Conservation (phyloP, 2,797 vertebrate species). For the Potorous gilbertii region DNA sequence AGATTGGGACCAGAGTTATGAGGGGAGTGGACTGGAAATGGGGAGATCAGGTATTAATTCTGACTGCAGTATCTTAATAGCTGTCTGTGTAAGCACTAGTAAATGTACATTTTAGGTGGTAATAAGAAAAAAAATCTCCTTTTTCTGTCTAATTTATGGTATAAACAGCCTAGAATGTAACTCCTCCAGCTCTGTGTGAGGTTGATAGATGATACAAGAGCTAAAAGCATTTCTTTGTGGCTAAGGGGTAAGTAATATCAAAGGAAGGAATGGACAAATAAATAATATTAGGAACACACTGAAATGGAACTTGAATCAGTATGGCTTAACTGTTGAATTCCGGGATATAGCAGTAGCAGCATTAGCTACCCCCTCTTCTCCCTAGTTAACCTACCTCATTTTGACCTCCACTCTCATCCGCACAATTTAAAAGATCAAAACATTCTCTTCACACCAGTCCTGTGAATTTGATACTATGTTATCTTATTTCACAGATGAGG, state of each 20-base stretch:
- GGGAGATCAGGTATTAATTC: conserved; percentile 94
- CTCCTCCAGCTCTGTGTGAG: accelerated
- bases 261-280: neutral
- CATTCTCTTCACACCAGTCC: neutral
- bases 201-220: neutral
- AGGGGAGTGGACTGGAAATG: conserved; percentile 99
- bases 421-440: neutral
- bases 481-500: neutral
- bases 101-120: neutral
- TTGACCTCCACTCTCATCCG: neutral
- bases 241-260: neutral
- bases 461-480: neutral
- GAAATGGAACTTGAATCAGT: accelerated
- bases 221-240: neutral
- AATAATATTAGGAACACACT: neutral
- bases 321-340: neutral
- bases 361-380: too few relatives aligned
- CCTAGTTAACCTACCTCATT: neutral
- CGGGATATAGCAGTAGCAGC: neutral
- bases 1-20: conserved; percentile 98
- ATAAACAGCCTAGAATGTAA: neutral
- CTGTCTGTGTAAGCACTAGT: neutral
- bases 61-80: neutral
- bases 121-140: conserved; percentile 7
- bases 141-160: neutral